phyloP scores from a whole-genome alignment of 2,113 vertebrate species.

The Ammospiza nelsoni region DNA sequence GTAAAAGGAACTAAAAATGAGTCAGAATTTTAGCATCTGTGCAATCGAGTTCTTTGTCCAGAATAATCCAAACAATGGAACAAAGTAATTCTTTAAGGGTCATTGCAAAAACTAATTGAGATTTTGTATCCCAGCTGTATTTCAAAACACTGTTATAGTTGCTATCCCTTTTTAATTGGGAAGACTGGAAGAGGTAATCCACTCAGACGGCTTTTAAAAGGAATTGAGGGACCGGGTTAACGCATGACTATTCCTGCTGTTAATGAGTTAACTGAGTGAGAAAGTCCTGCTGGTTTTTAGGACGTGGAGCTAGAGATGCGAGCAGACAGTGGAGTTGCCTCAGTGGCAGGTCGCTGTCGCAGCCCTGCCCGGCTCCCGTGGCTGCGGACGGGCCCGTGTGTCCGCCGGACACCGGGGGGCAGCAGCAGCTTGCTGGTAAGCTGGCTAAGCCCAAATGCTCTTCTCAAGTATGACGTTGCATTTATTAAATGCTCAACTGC shows the following conservation, averaged over 20 bases:
- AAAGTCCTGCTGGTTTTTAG: not conserved
- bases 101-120: not conserved
- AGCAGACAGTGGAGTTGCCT: rapidly evolving
- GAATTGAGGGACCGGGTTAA: not conserved
- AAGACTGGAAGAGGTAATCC: not conserved
- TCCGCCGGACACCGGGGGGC: not conserved
- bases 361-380: rapidly evolving
- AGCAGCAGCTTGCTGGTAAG: not conserved
- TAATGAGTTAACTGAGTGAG: not conserved
- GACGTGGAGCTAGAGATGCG: not conserved
- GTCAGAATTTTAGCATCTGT: not conserved
- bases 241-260: not conserved
- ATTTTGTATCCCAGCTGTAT: not conserved
- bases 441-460: not conserved
- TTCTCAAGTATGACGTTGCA: rapidly evolving
- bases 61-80: not conserved
- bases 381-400: not conserved
- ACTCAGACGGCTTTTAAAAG: not conserved
- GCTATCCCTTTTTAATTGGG: not conserved
- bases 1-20: not conserved
- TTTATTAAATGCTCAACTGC: not conserved
- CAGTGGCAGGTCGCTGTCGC: rapidly evolving
- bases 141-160: not conserved
- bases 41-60: not conserved
- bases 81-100: not conserved